Conservation (phyloP, 2,888 invertebrate species). For the Nomada fucata region DNA sequence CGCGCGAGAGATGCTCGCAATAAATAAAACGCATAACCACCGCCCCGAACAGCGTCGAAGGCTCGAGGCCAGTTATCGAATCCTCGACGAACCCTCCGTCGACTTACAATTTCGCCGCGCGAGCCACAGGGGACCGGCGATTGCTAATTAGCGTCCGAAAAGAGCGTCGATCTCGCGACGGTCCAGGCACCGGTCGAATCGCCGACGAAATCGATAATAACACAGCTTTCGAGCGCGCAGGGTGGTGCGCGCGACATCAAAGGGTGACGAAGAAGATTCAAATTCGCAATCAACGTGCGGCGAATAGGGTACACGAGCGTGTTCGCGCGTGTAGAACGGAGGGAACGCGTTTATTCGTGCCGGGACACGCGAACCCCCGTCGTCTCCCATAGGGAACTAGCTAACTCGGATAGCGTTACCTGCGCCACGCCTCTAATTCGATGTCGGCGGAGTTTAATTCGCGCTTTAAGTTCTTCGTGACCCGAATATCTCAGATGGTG, state of each 20-base stretch:
- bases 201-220: conserved; percentile 53
- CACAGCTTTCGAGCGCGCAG: background rate
- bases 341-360: conserved; percentile 26
- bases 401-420: conserved; percentile 50
- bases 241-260: conserved; percentile 35
- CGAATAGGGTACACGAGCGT: background rate
- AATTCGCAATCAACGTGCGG: conserved; percentile 66
- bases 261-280: conserved; percentile 65
- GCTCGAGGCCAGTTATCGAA: too few species aligned
- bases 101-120: background rate
- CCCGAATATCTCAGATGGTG: conserved; percentile 32
- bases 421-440: conserved; percentile 47
- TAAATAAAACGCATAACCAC: too few species aligned
- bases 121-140: background rate
- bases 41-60: too few species aligned
- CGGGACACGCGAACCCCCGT: conserved; percentile 40
- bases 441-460: conserved; percentile 41
- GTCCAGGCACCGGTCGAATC: conserved; percentile 21
- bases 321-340: conserved; percentile 49
- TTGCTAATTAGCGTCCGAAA: conserved; percentile 50
- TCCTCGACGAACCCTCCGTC: background rate
- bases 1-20: too few species aligned
- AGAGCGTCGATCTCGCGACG: conserved; percentile 28
- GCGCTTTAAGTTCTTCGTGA: conserved; percentile 41
- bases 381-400: conserved; percentile 60